Percentiles rank a stretch among this genome's conserved stretches.
Evolutionary conservation across 2,113 vertebrate genomes (phyloP).

Genomic region (Nothobranchius kuhntae): DNA sequence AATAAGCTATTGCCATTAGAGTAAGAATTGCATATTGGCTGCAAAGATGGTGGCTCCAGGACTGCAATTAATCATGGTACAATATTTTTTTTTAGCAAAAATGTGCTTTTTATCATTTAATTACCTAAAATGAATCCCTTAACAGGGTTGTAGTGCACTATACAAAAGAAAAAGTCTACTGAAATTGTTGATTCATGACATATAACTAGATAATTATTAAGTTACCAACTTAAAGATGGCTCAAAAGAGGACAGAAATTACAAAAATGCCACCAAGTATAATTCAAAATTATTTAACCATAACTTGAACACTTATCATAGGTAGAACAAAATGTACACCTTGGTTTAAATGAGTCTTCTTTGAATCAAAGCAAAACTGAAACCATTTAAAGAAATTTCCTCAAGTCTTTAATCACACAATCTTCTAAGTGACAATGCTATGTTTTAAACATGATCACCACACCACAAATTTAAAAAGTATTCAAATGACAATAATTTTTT

Average conservation of each 20-base stretch:
- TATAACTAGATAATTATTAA: no score
- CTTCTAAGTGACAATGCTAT: conserved; percentile 14
- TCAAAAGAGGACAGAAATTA: background rate
- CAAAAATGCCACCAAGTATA: background rate
- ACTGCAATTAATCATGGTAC: no score
- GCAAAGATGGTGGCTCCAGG: no score
- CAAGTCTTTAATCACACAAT: conserved; percentile 56
- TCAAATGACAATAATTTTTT: conserved; percentile 11
- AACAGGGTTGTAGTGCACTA: no score
- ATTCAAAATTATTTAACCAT: background rate
- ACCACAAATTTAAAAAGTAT: conserved; percentile 14
- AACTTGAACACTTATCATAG: background rate
- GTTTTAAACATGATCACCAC: conserved; percentile 25
- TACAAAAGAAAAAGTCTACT: no score
- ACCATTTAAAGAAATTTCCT: conserved; percentile 17
- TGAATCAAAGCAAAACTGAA: conserved; percentile 6
- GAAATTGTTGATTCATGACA: no score
- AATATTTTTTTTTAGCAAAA: no score
- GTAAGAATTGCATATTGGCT: no score
- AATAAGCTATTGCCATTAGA: no score
- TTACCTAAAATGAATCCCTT: no score
- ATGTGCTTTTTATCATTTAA: no score
- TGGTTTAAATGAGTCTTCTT: background rate
- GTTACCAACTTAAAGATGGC: no score
- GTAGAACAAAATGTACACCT: background rate